Evolutionary conservation across 2,888 invertebrate genomes (phyloP).

Genomic region (Spialia ferax): DNA sequence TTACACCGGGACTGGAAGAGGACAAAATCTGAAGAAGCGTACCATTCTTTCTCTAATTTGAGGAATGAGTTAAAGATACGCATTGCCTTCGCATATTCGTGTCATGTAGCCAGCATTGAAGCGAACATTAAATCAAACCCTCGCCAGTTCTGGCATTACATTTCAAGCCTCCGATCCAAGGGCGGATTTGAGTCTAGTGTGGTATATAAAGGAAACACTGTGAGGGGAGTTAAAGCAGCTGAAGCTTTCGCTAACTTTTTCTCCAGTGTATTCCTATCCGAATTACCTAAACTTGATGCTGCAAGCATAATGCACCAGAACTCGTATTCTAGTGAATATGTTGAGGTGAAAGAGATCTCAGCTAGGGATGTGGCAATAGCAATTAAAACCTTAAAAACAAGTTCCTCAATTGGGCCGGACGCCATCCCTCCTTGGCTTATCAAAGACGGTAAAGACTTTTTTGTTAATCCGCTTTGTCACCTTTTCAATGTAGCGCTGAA

Average conservation of each 20-base stretch:
- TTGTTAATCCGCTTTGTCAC: conserved; percentile 19
- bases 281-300: neutral
- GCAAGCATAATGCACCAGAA: neutral
- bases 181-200: conserved; percentile 11
- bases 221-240: conserved; percentile 10
- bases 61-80: conserved; percentile 4
- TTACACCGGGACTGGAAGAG: no score
- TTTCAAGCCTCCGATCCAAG: conserved; percentile 2
- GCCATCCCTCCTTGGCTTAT: conserved; percentile 17
- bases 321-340: no score
- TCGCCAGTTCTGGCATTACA: conserved; percentile 12
- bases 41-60: no score
- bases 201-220: neutral
- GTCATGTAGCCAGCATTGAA: neutral
- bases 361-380: neutral
- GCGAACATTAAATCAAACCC: conserved; percentile 21
- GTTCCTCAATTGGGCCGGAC: conserved; percentile 2
- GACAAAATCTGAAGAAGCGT: no score
- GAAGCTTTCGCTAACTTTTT: conserved; percentile 28
- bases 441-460: conserved; percentile 16
- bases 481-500: conserved; percentile 20
- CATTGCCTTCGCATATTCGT: neutral
- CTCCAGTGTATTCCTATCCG: neutral
- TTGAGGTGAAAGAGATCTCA: conserved; percentile 11
- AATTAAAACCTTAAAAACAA: conserved; percentile 2